Percentiles rank a stretch among this genome's conserved stretches.
phyloP scores from a whole-genome alignment of 2,113 vertebrate genomes.

The Etia nguti region DNA sequence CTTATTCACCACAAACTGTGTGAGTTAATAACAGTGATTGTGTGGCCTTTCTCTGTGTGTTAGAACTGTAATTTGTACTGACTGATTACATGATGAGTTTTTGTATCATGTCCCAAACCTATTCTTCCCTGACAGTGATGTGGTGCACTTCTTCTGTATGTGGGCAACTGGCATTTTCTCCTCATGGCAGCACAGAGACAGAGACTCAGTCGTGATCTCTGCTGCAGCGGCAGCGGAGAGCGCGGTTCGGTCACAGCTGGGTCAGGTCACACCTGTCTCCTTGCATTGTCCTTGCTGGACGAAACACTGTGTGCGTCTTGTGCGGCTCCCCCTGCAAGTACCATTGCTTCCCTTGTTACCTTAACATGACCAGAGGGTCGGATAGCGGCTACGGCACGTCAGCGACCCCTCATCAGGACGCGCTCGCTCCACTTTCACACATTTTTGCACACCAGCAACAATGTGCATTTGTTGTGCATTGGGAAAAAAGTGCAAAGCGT shows the following conservation, averaged over 20 bases:
- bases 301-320: not conserved
- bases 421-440: not conserved
- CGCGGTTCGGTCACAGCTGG: not conserved
- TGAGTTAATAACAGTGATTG: conserved; percentile 28
- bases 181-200: not conserved
- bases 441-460: not conserved
- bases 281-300: conserved; percentile 26
- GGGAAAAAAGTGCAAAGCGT: not conserved
- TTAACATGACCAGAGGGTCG: conserved; percentile 13
- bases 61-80: conserved; percentile 16
- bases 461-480: not conserved
- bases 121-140: conserved; percentile 14
- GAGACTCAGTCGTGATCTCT: conserved; percentile 24
- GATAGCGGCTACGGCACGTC: conserved; percentile 6
- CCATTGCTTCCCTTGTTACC: not conserved
- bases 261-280: conserved; percentile 53
- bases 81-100: conserved; percentile 35
- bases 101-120: conserved; percentile 1
- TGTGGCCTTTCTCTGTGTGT: not conserved
- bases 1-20: not conserved
- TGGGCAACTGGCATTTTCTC: conserved; percentile 7
- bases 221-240: not conserved
- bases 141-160: not conserved
- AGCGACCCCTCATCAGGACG: not conserved
- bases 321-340: not conserved